phyloP scores from a whole-genome alignment of 2,113 vertebrate genomes.

The Hipposideros armiger region DNA sequence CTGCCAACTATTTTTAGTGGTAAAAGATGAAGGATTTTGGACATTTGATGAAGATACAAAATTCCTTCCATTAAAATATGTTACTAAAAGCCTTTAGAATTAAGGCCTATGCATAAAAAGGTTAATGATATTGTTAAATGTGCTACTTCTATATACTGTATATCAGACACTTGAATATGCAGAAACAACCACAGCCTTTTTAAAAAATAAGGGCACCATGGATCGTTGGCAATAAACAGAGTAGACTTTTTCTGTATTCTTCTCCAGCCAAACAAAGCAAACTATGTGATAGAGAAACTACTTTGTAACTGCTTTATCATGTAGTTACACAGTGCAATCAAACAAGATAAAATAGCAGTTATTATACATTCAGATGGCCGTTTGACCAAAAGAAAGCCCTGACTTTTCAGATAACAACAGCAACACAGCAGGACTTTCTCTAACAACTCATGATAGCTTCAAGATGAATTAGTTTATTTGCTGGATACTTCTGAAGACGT shows the following conservation, averaged over 20 bases:
- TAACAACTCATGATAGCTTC: not conserved
- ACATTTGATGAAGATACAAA: conserved; percentile 57
- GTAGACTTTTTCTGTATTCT: not conserved
- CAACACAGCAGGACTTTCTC: not conserved
- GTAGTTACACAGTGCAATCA: not conserved
- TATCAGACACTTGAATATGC: not conserved
- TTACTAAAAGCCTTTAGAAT: conserved; percentile 43
- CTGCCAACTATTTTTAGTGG: conserved; percentile 30
- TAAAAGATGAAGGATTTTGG: conserved; percentile 53
- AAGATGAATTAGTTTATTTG: not conserved
- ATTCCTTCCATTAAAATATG: conserved; percentile 27
- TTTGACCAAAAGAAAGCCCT: not conserved
- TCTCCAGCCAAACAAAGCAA: not conserved
- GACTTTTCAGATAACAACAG: not conserved
- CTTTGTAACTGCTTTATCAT: not conserved
- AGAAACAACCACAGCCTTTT: not conserved
- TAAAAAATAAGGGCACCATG: not conserved
- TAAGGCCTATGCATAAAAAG: conserved; percentile 13
- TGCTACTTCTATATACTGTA: not conserved
- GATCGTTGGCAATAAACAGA: conserved; percentile 7
- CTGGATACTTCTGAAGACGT: not conserved
- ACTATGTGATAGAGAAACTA: not conserved
- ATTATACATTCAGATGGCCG: not conserved
- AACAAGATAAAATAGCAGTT: not conserved
- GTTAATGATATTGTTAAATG: conserved; percentile 57